Percentiles rank a stretch among this genome's conserved stretches.
Evolutionary conservation across 2,888 invertebrate species (phyloP).

Genomic region (Selenia dentaria): DNA sequence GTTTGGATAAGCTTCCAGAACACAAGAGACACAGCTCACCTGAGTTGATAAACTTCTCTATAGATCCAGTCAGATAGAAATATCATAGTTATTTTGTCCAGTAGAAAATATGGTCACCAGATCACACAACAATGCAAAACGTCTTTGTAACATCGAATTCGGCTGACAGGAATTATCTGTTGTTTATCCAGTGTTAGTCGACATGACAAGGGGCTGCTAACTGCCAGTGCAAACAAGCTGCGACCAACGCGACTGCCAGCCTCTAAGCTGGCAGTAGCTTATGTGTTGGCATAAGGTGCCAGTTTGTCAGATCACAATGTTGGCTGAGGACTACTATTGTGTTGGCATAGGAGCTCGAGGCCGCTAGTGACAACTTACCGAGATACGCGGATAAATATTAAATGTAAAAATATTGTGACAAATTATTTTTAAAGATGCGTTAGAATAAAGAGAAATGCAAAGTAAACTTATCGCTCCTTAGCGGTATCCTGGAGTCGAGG

Average conservation of each 20-base stretch:
- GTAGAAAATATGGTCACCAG: slow-evolving; percentile 38
- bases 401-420: background rate
- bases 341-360: slow-evolving; percentile 35
- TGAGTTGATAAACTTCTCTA: too few relatives aligned
- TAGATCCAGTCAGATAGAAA: too few relatives aligned
- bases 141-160: slow-evolving; percentile 47
- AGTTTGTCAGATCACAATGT: background rate
- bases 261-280: background rate
- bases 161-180: slow-evolving; percentile 60
- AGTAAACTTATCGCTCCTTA: too few relatives aligned
- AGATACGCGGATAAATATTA: slow-evolving; percentile 28
- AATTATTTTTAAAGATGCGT: too few relatives aligned
- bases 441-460: too few relatives aligned
- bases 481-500: too few relatives aligned
- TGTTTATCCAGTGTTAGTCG: slow-evolving; percentile 62
- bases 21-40: too few relatives aligned
- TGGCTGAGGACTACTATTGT: background rate
- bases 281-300: slow-evolving; percentile 7
- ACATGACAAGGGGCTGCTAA: slow-evolving; percentile 74
- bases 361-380: slow-evolving; percentile 46
- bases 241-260: slow-evolving; percentile 2
- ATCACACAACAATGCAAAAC: slow-evolving; percentile 63
- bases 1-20: too few relatives aligned
- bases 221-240: slow-evolving; percentile 59
- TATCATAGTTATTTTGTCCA: too few relatives aligned